Base-by-base conservation (phyloP, 2,113 vertebrate species). In the Seriola quinqueradiata region DNA sequence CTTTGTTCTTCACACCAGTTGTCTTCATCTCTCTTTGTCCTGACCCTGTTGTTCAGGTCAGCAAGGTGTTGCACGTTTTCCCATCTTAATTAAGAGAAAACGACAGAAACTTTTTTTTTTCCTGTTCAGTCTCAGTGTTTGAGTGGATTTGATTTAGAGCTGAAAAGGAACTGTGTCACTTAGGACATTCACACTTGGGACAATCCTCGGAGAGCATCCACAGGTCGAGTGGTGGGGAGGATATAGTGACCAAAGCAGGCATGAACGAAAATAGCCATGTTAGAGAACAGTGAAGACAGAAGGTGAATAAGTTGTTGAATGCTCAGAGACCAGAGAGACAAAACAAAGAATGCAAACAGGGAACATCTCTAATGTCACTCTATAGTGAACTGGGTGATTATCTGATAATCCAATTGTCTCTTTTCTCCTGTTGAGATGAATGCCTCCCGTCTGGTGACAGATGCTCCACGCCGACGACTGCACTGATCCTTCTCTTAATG, bases 341-440 rank as follows among this genome's bases (percentile, higher is more conserved):
- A 89, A 89, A 59, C 13, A 60, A 74, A 76, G 81, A 82, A 87
- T 86, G 68, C 63, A 67, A 87, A 79, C 46, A 74, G 50, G 58
- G 69, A 75, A 19, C 83, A 78, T 71, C 64, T 81, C 64, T 73
- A 44, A 59, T 57, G 67, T 70, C 28, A 3, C 38, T 57, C 79
- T 38, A 11, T 80, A 50, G 59, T 68, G 42, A 79, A 70, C 14
- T 14, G 48, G 75, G 46, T 82, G 77, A 82, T 81, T 70, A 81
- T 81, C 63, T 78, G 75, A 86, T 90, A 67, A 83, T 80, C 76
- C 76, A 88, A 57, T 83, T 48, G 81, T 78, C 55, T 77, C 55
- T 63, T 70, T 79, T 83, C 50, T 58, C 67, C 71, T 58, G 19
- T 32, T 38, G 21, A 54, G 23, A 84, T 71, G 28, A 84, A 82